A percentile compares a stretch with the other conserved stretches of the same genome.
Conservation (phyloP, 92 coral and sea anemone species). For the Epizoanthus scotinus region DNA sequence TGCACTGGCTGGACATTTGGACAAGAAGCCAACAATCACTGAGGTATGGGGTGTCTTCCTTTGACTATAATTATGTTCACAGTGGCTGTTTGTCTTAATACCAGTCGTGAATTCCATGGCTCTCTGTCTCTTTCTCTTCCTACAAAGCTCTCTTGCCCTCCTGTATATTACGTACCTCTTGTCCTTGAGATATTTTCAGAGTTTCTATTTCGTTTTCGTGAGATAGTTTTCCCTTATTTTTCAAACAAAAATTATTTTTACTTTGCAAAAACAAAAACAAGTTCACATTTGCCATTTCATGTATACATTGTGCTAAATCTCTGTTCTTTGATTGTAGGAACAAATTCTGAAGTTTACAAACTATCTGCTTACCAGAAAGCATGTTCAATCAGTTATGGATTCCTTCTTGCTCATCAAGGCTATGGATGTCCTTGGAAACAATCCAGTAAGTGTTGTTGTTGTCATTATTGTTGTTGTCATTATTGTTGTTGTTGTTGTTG, state of each 20-base stretch:
- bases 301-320: too few species aligned
- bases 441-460: conserved; percentile 64
- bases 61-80: not conserved
- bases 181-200: too few species aligned
- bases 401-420: conserved; percentile 64
- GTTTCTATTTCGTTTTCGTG: too few species aligned
- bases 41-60: conserved; percentile 57
- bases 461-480: too few species aligned
- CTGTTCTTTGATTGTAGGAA: conserved; percentile 69
- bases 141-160: too few species aligned
- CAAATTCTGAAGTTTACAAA: conserved; percentile 92
- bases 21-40: conserved; percentile 83
- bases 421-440: conserved; percentile 73
- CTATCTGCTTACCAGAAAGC: conserved; percentile 89
- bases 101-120: not conserved
- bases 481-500: not conserved
- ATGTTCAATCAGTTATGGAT: conserved; percentile 80
- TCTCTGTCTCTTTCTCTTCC: not conserved
- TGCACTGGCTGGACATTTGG: conserved; percentile 64
- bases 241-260: too few species aligned
- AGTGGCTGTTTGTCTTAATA: not conserved
- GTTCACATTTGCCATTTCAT: too few species aligned
- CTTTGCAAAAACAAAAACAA: too few species aligned
- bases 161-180: too few species aligned
- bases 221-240: too few species aligned